Evolutionary conservation across 1,140 invertebrate species (phyloP), one percentile per base, ranked within the genome.

Genomic region (Trichoplusia ni): DNA sequence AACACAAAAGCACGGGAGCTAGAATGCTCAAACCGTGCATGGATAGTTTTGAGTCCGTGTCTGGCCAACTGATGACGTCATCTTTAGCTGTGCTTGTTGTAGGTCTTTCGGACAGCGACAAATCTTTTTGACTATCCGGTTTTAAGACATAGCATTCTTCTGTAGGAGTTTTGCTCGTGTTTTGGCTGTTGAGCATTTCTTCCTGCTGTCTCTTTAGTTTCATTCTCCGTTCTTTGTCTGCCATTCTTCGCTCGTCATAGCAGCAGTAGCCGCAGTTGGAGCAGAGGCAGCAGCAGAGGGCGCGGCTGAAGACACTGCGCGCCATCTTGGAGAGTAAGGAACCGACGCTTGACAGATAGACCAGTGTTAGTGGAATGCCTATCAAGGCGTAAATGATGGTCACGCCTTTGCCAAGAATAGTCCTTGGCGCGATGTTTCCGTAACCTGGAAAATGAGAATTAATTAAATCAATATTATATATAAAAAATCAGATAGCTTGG

Each of bases 351-450:
- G 95, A 96, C 29, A 97, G 91, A 86, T 97, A 97, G 11, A 98
- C 93, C 42, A 99, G 92, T 58, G 97, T 98, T 40, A 99, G 86
- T 0, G 98, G 98, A 70, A 99, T 98, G 11, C 97, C 97, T 2
- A 98, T 89, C 25, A 95, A 93, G 2, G 97, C 97, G 83, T 98
- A 98, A 1, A 95, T 92, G 77, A 98, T 96, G 0, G 97, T 98
- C 0, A 96, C 94, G n/a, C 96, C 92, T 86, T 97, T 95, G 0
- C 97, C 97, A 16, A 95, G 91, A 0, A 94, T 93, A 2, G 95
- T 95, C 64, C 93, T 92, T 1, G 97, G 96, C 0, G 95, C 94
- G 38, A 98, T 95, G 77, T 96, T 96, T 13, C 97, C 97, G 81
- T 97, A 98, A 73, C 97, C 97, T 97, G 88, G 92, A 75, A 64